A percentile compares a stretch with the other conserved stretches of the same genome.
Conservation (phyloP, 2,797 vertebrate species). For the Sarcophilus harrisii region DNA sequence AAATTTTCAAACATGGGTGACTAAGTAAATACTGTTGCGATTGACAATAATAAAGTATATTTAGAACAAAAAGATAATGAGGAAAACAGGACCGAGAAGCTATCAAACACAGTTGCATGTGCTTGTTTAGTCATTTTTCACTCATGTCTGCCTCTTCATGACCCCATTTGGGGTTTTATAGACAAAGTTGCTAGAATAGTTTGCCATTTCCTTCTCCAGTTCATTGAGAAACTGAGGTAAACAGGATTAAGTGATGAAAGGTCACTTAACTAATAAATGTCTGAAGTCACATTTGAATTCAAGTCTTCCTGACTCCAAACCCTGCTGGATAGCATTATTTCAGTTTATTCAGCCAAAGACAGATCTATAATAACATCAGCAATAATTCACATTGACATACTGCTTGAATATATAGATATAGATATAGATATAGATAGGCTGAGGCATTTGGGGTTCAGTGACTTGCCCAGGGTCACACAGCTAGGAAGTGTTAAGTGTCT, state of each 20-base stretch:
- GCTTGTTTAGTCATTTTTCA: not conserved
- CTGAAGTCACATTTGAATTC: not conserved
- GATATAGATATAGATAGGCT: too few species aligned
- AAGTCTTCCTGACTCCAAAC: not conserved
- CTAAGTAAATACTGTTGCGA: not conserved
- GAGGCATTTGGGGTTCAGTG: too few species aligned
- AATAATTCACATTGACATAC: not conserved
- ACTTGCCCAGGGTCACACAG: too few species aligned
- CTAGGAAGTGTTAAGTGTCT: too few species aligned
- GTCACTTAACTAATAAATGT: not conserved
- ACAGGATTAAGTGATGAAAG: not conserved
- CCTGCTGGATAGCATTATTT: not conserved
- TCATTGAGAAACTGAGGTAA: not conserved
- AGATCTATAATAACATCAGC: not conserved
- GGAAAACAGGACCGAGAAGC: not conserved
- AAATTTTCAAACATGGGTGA: not conserved
- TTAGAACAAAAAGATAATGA: not conserved
- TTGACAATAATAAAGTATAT: not conserved
- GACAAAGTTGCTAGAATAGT: not conserved
- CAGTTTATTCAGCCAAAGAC: not conserved
- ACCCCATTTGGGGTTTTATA: not conserved
- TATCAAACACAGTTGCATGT: not conserved
- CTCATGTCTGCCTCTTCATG: not conserved
- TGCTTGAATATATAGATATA: not conserved
- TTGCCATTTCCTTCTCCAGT: not conserved